phyloP scores from a whole-genome alignment of 2,797 vertebrate genomes.

The Pitangus sulphuratus region DNA sequence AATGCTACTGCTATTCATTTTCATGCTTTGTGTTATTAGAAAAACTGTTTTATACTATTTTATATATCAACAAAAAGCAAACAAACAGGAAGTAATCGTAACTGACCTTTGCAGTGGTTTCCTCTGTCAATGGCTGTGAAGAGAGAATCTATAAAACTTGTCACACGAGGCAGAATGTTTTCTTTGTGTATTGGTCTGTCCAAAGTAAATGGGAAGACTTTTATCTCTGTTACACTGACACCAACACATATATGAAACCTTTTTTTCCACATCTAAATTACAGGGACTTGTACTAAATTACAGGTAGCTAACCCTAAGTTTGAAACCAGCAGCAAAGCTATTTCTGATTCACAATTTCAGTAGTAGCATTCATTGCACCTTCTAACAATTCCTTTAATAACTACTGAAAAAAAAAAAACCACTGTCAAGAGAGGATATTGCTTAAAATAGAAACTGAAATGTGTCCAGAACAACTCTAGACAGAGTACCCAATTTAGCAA shows the following conservation, averaged over 20 bases:
- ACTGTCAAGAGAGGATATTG: neutral
- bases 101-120: slow-evolving; percentile 84
- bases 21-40: neutral
- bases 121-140: slow-evolving; percentile 80
- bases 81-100: neutral
- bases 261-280: neutral
- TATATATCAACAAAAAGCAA: neutral
- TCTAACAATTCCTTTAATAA: neutral
- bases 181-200: slow-evolving; percentile 84
- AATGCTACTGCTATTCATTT: neutral
- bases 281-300: neutral
- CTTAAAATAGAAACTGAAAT: neutral
- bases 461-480: neutral
- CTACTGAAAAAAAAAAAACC: neutral
- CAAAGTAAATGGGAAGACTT: slow-evolving; percentile 4
- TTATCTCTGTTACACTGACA: neutral
- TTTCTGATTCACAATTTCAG: neutral
- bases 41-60: neutral
- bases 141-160: slow-evolving; percentile 79
- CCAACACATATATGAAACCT: neutral
- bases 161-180: slow-evolving; percentile 74
- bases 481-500: neutral
- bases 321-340: neutral
- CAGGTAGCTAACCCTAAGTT: neutral
- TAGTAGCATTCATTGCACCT: neutral